phyloP scores from a whole-genome alignment of 2,797 vertebrate species.

The Lithobates sylvaticus region DNA sequence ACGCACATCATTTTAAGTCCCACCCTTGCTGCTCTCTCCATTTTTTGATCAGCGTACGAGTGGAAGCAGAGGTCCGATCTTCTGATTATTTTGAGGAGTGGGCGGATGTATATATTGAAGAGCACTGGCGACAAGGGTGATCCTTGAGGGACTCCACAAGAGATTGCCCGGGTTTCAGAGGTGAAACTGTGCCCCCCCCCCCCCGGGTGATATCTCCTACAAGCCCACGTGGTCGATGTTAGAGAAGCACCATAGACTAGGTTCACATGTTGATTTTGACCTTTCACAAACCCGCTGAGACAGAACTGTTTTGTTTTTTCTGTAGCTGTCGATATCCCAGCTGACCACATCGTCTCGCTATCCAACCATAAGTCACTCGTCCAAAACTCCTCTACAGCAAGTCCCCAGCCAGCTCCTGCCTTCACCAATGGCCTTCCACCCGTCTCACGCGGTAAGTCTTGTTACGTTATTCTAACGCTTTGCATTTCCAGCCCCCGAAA shows the following conservation, averaged over 20 bases:
- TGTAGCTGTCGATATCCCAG: conserved; percentile 91
- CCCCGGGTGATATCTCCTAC: not conserved
- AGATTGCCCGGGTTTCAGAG: too few species aligned
- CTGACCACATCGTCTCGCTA: conserved; percentile 78
- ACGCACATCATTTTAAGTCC: too few species aligned
- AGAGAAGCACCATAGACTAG: not conserved
- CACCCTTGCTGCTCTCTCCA: too few species aligned
- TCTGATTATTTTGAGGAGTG: too few species aligned
- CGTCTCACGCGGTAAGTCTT: conserved; percentile 81
- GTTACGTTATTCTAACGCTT: not conserved
- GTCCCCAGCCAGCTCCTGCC: conserved; percentile 72
- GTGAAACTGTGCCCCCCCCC: too few species aligned
- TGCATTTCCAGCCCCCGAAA: too few species aligned
- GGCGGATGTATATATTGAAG: too few species aligned
- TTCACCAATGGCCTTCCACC: conserved; percentile 77
- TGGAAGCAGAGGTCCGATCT: too few species aligned
- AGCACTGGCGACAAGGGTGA: too few species aligned
- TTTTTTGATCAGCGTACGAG: too few species aligned
- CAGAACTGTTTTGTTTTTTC: conserved; percentile 25
- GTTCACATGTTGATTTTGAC: conserved; percentile 2
- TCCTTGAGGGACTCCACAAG: too few species aligned
- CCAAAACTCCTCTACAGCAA: conserved; percentile 69
- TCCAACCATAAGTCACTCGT: conserved; percentile 72
- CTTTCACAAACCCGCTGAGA: not conserved
- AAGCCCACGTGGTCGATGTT: not conserved